Percentiles rank a stretch among this genome's conserved stretches.
phyloP scores from a whole-genome alignment of 2,113 vertebrate genomes.

The Solea solea region DNA sequence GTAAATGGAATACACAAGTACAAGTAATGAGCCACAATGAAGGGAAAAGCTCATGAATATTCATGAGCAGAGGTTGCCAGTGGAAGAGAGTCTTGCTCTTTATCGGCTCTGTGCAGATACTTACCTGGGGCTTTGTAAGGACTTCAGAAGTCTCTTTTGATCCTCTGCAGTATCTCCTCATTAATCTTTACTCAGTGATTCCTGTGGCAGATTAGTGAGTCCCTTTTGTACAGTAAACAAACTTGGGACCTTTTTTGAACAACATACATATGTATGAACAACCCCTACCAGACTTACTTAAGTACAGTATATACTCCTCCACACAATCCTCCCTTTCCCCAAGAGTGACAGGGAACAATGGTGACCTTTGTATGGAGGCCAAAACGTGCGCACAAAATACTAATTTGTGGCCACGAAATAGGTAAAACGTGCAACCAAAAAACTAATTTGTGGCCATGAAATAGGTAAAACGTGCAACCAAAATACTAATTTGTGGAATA shows the following conservation, averaged over 20 bases:
- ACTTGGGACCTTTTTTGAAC: not conserved
- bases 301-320: too few relatives aligned
- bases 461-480: too few relatives aligned
- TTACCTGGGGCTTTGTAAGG: constrained; percentile 43
- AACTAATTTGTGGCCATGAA: too few relatives aligned
- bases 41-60: constrained; percentile 63
- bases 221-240: not conserved
- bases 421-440: too few relatives aligned
- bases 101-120: constrained; percentile 54
- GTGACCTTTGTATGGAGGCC: too few relatives aligned
- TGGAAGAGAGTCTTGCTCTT: constrained; percentile 39
- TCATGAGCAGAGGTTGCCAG: constrained; percentile 41
- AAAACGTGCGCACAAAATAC: too few relatives aligned
- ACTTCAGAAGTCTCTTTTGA: constrained; percentile 36
- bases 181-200: constrained; percentile 29
- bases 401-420: too few relatives aligned
- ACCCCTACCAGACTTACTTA: not conserved
- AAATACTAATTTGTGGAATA: too few relatives aligned
- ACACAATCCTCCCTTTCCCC: too few relatives aligned
- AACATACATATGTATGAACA: not conserved
- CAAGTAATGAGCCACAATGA: constrained; percentile 68
- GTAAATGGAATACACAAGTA: constrained; percentile 53
- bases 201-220: constrained; percentile 5
- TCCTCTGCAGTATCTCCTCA: constrained; percentile 32
- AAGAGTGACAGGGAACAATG: too few relatives aligned